phyloP scores from a whole-genome alignment of 2,113 vertebrate species.

The Lethenteron camtschaticum region DNA sequence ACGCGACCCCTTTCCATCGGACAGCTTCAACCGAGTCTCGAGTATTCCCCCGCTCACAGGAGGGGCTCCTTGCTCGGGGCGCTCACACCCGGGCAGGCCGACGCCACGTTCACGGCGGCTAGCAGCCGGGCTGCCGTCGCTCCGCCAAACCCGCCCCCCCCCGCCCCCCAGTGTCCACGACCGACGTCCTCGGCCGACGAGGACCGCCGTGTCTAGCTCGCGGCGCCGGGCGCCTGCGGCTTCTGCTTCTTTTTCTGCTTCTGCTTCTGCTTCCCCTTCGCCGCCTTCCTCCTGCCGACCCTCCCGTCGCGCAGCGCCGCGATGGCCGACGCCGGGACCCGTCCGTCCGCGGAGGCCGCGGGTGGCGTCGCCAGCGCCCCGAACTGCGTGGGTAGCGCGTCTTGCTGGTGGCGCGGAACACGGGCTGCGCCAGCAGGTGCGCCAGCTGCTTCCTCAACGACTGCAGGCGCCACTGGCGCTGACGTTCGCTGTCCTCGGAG shows the following conservation, averaged over 20 bases:
- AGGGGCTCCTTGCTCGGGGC: too few species aligned
- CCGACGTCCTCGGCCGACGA: too few species aligned
- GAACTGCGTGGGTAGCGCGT: conserved; percentile 72
- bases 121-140: too few species aligned
- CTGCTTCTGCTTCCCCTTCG: conserved; percentile 12
- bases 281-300: background rate
- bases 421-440: conserved; percentile 37
- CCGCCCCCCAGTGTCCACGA: too few species aligned
- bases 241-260: conserved; percentile 12
- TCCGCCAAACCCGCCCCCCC: too few species aligned
- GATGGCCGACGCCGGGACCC: background rate
- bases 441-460: conserved; percentile 66
- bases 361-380: conserved; percentile 32
- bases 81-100: too few species aligned
- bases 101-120: too few species aligned
- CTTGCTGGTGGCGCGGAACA: conserved; percentile 45
- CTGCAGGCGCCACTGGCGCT: conserved; percentile 50
- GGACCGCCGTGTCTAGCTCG: too few species aligned
- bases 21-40: too few species aligned
- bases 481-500: conserved; percentile 32
- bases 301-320: background rate
- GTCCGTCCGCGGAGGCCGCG: conserved; percentile 11
- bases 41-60: too few species aligned
- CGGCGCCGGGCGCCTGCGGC: conserved; percentile 5
- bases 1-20: too few species aligned